Percentiles rank a stretch among this genome's conserved stretches.
Conservation (phyloP, 2,888 invertebrate species). For the Chromoteleia sp. region DNA sequence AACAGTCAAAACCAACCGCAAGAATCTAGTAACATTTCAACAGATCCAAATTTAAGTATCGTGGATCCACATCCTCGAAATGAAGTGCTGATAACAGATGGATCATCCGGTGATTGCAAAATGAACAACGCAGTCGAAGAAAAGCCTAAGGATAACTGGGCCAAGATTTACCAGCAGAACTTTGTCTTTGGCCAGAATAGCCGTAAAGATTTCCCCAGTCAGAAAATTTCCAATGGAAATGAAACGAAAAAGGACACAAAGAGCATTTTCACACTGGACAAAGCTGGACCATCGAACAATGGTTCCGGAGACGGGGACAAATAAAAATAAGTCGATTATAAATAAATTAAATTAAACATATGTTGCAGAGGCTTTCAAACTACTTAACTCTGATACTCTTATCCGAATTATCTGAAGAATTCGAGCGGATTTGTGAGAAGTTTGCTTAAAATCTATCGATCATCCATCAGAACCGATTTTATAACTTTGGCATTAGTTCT, state of each 20-base stretch:
- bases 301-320: neutral
- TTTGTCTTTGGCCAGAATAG: conserved; percentile 67
- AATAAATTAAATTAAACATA: no score
- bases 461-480: neutral
- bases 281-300: conserved; percentile 1
- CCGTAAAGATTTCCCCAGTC: neutral
- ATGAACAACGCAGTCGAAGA: neutral
- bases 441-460: conserved; percentile 1
- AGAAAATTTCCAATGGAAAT: neutral
- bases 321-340: neutral
- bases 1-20: neutral
- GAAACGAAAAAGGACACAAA: neutral
- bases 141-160: conserved; percentile 63
- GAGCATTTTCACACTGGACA: conserved; percentile 6
- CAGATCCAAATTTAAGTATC: neutral
- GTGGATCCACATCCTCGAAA: neutral
- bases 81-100: neutral
- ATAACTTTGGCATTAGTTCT: neutral
- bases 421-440: neutral
- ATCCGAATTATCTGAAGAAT: conserved; percentile 7
- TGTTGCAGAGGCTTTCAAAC: no score
- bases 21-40: neutral
- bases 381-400: neutral
- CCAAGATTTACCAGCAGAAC: conserved; percentile 64
- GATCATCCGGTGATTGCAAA: neutral